A percentile compares a stretch with the other conserved stretches of the same genome.
phyloP scores from a whole-genome alignment of 2,113 vertebrate species.

The Megaceryle torquata region DNA sequence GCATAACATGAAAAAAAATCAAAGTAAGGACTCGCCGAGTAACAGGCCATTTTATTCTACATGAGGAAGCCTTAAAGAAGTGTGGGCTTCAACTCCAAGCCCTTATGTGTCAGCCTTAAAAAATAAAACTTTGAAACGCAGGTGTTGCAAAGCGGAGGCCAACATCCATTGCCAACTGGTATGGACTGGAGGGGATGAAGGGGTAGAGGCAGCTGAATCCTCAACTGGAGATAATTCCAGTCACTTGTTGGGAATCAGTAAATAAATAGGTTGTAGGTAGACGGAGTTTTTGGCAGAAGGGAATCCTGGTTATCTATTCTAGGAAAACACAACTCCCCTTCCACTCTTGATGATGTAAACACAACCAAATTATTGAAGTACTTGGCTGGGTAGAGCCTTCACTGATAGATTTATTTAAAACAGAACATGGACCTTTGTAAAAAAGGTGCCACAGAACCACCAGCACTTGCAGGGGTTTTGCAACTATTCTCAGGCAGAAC shows the following conservation, averaged over 20 bases:
- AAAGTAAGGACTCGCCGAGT: not conserved
- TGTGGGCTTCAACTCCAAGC: not conserved
- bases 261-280: not conserved
- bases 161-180: not conserved
- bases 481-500: not conserved
- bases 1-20: not conserved
- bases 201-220: not conserved
- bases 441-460: not conserved
- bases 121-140: not conserved
- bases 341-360: not conserved
- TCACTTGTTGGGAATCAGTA: not conserved
- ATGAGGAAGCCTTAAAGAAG: not conserved
- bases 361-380: not conserved
- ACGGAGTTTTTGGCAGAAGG: not conserved
- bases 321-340: not conserved
- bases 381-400: not conserved
- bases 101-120: not conserved
- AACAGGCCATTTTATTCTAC: not conserved
- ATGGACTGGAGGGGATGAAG: not conserved
- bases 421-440: fast-evolving
- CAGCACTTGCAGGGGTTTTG: not conserved
- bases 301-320: not conserved
- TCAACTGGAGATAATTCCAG: not conserved
- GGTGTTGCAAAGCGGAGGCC: not conserved
- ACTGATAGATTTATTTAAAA: not conserved